Percentiles rank a stretch among this genome's conserved stretches.
These are phyloP conservation scores for Python bivittatus DNA, from an alignment of 2,113 vertebrate genomes.

Conservation along the genomic window DNA sequence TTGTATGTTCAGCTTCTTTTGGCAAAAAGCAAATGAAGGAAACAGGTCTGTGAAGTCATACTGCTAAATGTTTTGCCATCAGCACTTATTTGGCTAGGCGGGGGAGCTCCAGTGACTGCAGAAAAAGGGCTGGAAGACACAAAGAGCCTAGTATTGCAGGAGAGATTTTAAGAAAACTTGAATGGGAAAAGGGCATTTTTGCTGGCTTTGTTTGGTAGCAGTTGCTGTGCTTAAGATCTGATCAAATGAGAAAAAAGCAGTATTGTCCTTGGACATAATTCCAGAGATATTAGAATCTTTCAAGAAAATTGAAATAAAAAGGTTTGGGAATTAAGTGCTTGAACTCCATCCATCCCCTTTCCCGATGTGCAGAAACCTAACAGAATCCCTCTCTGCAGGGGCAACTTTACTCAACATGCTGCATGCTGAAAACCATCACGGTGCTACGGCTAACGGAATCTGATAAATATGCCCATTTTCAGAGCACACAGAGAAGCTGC, in stretches of 20 bases:
- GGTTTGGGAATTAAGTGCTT: not conserved
- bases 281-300: not conserved
- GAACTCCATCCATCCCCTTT: not conserved
- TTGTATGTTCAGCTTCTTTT: not conserved
- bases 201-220: not conserved
- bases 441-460: not conserved
- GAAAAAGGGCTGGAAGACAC: not conserved
- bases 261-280: not conserved
- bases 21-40: not conserved
- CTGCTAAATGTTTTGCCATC: not conserved
- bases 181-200: not conserved
- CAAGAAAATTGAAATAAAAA: not conserved
- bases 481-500: slow-evolving; percentile 14
- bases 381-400: not conserved
- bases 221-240: not conserved
- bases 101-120: not conserved
- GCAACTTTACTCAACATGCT: not conserved
- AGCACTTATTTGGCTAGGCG: not conserved
- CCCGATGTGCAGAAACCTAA: accelerated
- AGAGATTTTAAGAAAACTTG: not conserved
- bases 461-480: slow-evolving; percentile 49
- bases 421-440: not conserved
- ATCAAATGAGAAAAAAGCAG: not conserved
- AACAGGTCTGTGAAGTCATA: not conserved
- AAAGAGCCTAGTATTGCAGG: not conserved